Base-by-base conservation (phyloP, 2,797 vertebrate genomes). In the Odontamblyopus lacepedii region DNA sequence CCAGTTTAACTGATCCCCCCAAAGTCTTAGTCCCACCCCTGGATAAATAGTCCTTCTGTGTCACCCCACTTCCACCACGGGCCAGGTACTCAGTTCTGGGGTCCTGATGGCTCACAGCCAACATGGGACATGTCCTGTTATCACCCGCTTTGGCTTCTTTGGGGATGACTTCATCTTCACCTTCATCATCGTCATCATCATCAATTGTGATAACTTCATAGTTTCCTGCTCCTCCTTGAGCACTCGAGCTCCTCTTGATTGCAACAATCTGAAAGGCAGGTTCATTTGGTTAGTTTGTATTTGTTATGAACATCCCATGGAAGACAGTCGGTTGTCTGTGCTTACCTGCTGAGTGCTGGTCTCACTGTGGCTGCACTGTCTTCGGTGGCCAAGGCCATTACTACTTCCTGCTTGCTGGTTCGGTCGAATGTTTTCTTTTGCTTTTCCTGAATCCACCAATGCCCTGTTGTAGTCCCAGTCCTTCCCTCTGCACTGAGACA, bases 1-100 rank as follows among this genome's bases (percentile, higher is more conserved):
- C 96, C 16, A 91, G 91, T 65, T 94, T 95, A 74, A 88, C 69
- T 0, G 92, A 80, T 35, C 88, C 88, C 35, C 88, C 88, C 82
- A 82, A 76, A 11, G 90, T 92, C 61, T 91, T 88, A 4, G 93
- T 87, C 73, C 93, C 91, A 3, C 95, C 95, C 64, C 97, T 95
- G 1, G 96, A 85, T 66, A 94, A 72, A 82, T 88, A 93, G 74
- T 94, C 94, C 75, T 85, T 89, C 64, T 88, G 89, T 0, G 90
- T 44, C 65, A 66, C 11, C 0, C 80, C 65, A 0, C 87, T 61
- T 63, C 90, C 90, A 66, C 97, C 96, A 60, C 97, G 94, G 1
- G 96, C 87, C 76, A 94, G 70, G 78, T 92, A 94, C 85, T 94
- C 93, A 0, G 83, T 90, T 63, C 86, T 90, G 64, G 92, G 89